Conservation (phyloP, 2,888 invertebrate genomes). For the Griposia aprilina region DNA sequence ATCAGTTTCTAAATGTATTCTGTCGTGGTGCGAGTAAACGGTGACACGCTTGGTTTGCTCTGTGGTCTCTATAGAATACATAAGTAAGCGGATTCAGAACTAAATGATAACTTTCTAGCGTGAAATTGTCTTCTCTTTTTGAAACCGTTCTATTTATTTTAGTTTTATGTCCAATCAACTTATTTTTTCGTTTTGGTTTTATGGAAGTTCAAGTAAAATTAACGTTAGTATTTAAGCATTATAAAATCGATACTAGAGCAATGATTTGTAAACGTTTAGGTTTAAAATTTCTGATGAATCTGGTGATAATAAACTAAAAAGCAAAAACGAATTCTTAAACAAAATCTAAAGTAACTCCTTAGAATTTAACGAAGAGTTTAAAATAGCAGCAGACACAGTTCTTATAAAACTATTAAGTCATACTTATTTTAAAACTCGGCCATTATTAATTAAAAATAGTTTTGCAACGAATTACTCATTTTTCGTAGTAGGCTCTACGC, state of each 20-base stretch:
- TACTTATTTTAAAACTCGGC: too few relatives aligned
- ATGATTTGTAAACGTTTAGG: background rate
- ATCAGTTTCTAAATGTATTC: background rate
- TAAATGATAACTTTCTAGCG: background rate
- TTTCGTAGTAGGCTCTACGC: slow-evolving; percentile 23
- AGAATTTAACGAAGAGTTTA: background rate
- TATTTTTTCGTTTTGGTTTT: background rate
- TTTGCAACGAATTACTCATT: slow-evolving; percentile 21
- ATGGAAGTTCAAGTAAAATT: background rate
- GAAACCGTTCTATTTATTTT: background rate
- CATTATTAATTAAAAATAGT: slow-evolving; percentile 3
- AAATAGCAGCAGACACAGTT: slow-evolving; percentile 18
- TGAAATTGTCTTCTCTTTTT: background rate
- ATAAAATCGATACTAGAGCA: background rate
- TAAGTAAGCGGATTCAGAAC: background rate
- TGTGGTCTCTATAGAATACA: background rate
- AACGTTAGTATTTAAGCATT: background rate
- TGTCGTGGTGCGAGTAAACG: background rate
- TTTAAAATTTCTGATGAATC: background rate
- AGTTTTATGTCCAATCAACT: background rate
- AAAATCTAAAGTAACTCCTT: background rate
- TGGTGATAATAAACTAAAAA: background rate
- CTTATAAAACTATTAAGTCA: slow-evolving; percentile 23
- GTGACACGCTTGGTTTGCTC: background rate
- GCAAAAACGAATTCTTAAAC: background rate